Conservation (phyloP, 2,797 vertebrate species). For the Coendou prehensilis region DNA sequence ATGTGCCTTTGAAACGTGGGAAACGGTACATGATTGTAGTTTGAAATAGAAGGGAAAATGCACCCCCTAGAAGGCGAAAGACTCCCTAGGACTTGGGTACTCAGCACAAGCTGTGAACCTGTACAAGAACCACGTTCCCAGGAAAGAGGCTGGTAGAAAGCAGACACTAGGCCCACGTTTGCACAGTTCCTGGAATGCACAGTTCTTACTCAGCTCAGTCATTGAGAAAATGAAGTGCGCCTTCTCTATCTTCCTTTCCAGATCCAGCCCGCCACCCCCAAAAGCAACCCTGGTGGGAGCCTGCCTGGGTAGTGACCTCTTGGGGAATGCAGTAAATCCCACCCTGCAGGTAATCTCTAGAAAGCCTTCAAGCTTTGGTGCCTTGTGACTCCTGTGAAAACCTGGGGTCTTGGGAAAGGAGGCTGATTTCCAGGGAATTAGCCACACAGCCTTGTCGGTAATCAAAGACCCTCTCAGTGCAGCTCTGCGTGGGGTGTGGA, state of each 20-base stretch:
- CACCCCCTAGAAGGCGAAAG: neutral
- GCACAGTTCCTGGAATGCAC: neutral
- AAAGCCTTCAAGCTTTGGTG: slow-evolving; percentile 79
- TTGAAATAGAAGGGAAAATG: neutral
- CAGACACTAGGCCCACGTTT: neutral
- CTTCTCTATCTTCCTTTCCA: slow-evolving; percentile 79
- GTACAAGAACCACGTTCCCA: neutral
- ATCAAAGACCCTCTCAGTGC: slow-evolving; percentile 15
- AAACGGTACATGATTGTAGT: neutral
- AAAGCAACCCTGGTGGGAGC: slow-evolving; percentile 79
- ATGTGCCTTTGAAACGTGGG: neutral
- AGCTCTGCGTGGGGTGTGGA: neutral
- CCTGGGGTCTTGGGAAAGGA: slow-evolving; percentile 64
- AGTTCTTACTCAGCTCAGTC: neutral
- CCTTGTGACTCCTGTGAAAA: slow-evolving; percentile 56
- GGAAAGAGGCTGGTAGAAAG: slow-evolving; percentile 45
- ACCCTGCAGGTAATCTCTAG: slow-evolving; percentile 82
- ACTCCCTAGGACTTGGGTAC: neutral
- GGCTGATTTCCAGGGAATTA: slow-evolving; percentile 82
- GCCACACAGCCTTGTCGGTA: neutral
- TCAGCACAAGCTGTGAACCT: slow-evolving; percentile 38
- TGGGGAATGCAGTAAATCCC: slow-evolving; percentile 87
- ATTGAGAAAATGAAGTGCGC: slow-evolving; percentile 79
- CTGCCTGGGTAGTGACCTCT: slow-evolving; percentile 82
- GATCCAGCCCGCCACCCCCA: slow-evolving; percentile 74